A percentile compares a stretch with the other conserved stretches of the same genome.
phyloP scores from a whole-genome alignment of 2,113 vertebrate species.

The Dermatemys mawii region DNA sequence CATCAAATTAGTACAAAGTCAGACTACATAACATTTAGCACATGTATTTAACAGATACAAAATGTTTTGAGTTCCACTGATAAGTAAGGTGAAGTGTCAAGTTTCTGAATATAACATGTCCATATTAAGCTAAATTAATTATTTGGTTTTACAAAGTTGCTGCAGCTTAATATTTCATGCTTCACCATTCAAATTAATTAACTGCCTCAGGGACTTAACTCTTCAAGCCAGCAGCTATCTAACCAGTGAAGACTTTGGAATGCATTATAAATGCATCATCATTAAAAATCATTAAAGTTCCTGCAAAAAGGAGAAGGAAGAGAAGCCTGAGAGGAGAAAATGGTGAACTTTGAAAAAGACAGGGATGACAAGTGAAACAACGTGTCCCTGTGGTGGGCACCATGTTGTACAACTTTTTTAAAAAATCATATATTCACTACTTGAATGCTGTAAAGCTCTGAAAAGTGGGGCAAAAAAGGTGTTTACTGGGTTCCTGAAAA shows the following conservation, averaged over 20 bases:
- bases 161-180: not conserved
- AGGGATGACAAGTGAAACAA: not conserved
- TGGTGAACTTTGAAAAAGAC: not conserved
- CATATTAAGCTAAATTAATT: not conserved
- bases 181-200: not conserved
- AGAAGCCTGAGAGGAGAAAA: not conserved
- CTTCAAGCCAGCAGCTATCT: not conserved
- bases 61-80: not conserved
- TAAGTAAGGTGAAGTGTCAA: not conserved
- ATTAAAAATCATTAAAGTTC: not conserved
- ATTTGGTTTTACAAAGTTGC: not conserved
- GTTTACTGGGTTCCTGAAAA: too few relatives aligned
- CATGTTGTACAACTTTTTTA: too few relatives aligned
- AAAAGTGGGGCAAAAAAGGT: too few relatives aligned
- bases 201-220: not conserved
- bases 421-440: too few relatives aligned
- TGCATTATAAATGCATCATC: not conserved
- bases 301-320: not conserved
- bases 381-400: too few relatives aligned
- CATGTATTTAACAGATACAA: not conserved
- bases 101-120: not conserved
- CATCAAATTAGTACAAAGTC: not conserved
- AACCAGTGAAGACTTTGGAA: not conserved
- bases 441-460: too few relatives aligned
- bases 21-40: not conserved